Evolutionary conservation across 1,140 invertebrate species (phyloP).

Genomic region (Sycobia sp.): DNA sequence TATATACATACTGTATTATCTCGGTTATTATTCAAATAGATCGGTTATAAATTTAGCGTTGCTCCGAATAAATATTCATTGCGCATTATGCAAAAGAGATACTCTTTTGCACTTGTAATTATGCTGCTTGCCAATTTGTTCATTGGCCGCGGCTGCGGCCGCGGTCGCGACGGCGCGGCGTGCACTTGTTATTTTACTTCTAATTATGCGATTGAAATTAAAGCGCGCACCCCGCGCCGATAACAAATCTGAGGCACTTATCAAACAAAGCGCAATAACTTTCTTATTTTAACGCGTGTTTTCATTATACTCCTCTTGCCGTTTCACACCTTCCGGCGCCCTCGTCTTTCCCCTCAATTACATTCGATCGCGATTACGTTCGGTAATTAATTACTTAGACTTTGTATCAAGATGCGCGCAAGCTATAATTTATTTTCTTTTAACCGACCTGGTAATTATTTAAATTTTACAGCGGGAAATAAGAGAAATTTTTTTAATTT

Average conservation of each 20-base stretch:
- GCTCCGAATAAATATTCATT: slow-evolving; percentile 11
- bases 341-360: slow-evolving; percentile 25
- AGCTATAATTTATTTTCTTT: not conserved
- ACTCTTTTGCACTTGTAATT: no score
- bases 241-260: not conserved
- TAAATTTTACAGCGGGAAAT: no score
- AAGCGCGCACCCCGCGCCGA: not conserved
- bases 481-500: no score
- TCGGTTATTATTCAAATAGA: no score
- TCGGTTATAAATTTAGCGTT: not conserved
- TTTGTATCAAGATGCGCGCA: not conserved
- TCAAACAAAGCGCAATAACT: not conserved
- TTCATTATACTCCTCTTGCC: slow-evolving; percentile 13
- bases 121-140: not conserved
- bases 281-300: no score
- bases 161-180: no score
- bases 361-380: slow-evolving; percentile 22
- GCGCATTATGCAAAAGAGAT: not conserved
- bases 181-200: slow-evolving; percentile 16
- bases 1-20: no score
- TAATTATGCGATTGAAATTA: slow-evolving; percentile 6
- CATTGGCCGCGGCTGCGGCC: no score
- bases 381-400: slow-evolving; percentile 16
- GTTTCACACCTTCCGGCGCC: slow-evolving; percentile 22
- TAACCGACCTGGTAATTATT: not conserved